Percentiles rank a stretch among this genome's conserved stretches.
Conservation (phyloP, 2,888 invertebrate species). For the Eustalomyia histrio region DNA sequence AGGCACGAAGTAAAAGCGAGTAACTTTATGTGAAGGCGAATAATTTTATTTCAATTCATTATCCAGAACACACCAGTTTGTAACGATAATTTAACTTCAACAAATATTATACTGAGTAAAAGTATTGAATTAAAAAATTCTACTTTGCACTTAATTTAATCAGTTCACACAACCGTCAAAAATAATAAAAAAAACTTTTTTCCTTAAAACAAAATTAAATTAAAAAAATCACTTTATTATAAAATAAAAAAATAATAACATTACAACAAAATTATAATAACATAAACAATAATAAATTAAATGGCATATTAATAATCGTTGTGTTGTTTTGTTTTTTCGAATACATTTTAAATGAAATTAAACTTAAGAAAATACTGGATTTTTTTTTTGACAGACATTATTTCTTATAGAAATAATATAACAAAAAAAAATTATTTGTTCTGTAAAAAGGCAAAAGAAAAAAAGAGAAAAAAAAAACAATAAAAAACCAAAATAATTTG, state of each 20-base stretch:
- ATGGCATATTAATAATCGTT: conserved; percentile 43
- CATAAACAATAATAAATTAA: conserved; percentile 39
- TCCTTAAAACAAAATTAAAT: conserved; percentile 26
- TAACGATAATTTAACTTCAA: too few relatives aligned
- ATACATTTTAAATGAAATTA: conserved; percentile 9
- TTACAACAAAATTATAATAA: conserved; percentile 38
- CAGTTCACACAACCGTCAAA: conserved; percentile 24
- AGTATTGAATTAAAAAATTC: too few relatives aligned
- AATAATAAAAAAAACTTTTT: neutral
- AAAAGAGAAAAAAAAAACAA: conserved; percentile 38
- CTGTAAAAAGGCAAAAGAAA: conserved; percentile 66
- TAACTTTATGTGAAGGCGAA: too few relatives aligned
- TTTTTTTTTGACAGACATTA: conserved; percentile 40
- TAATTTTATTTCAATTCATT: too few relatives aligned
- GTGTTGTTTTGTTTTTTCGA: conserved; percentile 29
- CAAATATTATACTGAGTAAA: too few relatives aligned
- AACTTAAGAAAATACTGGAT: conserved; percentile 38
- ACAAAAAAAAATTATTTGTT: conserved; percentile 61
- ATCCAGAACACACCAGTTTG: too few relatives aligned
- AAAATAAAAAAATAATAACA: conserved; percentile 21
- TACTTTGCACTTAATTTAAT: too few relatives aligned
- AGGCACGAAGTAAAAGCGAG: too few relatives aligned
- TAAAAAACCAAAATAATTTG: conserved; percentile 38
- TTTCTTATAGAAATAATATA: conserved; percentile 22
- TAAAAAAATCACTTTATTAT: conserved; percentile 38